A percentile compares a stretch with the other conserved stretches of the same genome.
These are phyloP conservation scores for Holacanthella duospinosa DNA, from an alignment of 2,888 invertebrate species.

Conservation along the genomic window DNA sequence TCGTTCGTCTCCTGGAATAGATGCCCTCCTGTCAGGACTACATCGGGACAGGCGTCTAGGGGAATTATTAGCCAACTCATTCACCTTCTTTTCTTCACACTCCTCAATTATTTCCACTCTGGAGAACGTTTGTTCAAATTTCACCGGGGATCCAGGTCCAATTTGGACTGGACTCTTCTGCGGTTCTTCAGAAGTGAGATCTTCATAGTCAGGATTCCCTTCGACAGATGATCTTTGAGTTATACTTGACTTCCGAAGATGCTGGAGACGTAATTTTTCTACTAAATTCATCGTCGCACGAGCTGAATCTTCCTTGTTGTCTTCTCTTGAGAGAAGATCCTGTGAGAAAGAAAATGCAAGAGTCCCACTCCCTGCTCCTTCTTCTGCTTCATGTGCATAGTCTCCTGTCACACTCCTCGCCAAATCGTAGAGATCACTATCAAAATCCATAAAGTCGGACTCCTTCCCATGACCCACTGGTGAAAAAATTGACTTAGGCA, in stretches of 20 bases:
- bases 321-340: conserved; percentile 60
- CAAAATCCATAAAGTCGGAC: conserved; percentile 35
- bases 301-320: conserved; percentile 70
- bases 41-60: conserved; percentile 36
- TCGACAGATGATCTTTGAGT: conserved; percentile 32
- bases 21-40: conserved; percentile 39
- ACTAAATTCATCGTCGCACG: conserved; percentile 73
- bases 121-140: background rate
- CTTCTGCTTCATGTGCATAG: conserved; percentile 22
- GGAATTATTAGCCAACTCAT: conserved; percentile 3
- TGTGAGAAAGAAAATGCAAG: conserved; percentile 54
- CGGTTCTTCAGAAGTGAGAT: conserved; percentile 12
- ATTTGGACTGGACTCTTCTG: conserved; percentile 6
- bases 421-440: conserved; percentile 36
- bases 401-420: conserved; percentile 35
- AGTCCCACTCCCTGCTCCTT: conserved; percentile 19
- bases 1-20: conserved; percentile 46
- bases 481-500: conserved; percentile 35
- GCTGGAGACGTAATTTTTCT: conserved; percentile 65
- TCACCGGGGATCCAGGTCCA: background rate
- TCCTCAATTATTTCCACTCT: background rate
- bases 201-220: conserved; percentile 17
- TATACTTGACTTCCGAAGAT: conserved; percentile 52
- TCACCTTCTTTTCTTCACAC: background rate
- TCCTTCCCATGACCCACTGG: conserved; percentile 25